A percentile compares a stretch with the other conserved stretches of the same genome.
phyloP scores from a whole-genome alignment of 2,113 vertebrate species.

The Platysternon megacephalum region DNA sequence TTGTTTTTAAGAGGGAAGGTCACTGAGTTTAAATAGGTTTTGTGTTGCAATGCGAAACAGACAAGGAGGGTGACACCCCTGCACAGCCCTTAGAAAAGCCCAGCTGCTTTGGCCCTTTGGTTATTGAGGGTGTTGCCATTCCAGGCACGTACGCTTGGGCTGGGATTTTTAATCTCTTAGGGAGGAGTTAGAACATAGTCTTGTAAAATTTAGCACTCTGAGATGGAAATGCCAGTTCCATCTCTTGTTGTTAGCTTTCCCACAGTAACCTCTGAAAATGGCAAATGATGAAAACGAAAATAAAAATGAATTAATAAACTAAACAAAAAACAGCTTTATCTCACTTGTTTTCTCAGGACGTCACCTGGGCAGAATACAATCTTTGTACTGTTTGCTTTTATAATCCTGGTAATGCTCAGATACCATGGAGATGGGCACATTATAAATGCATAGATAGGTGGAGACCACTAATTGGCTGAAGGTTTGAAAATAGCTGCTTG shows the following conservation, averaged over 20 bases:
- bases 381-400: neutral
- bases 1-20: neutral
- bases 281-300: neutral
- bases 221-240: neutral
- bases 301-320: neutral
- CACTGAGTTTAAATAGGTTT: neutral
- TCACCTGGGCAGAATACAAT: neutral
- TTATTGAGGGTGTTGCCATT: neutral
- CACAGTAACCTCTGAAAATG: neutral
- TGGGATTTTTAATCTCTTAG: neutral
- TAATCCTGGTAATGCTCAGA: neutral
- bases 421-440: neutral
- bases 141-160: neutral
- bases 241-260: neutral
- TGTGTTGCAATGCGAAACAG: neutral
- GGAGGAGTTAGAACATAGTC: neutral
- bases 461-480: neutral
- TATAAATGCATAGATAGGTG: neutral
- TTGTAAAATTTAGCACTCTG: neutral
- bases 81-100: neutral
- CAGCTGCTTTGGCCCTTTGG: neutral
- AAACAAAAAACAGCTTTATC: neutral
- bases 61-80: neutral
- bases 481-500: neutral
- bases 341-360: neutral